Evolutionary conservation across 2,113 vertebrate species (phyloP), one percentile per base, ranked within the genome.

Genomic region (Channa maculata): DNA sequence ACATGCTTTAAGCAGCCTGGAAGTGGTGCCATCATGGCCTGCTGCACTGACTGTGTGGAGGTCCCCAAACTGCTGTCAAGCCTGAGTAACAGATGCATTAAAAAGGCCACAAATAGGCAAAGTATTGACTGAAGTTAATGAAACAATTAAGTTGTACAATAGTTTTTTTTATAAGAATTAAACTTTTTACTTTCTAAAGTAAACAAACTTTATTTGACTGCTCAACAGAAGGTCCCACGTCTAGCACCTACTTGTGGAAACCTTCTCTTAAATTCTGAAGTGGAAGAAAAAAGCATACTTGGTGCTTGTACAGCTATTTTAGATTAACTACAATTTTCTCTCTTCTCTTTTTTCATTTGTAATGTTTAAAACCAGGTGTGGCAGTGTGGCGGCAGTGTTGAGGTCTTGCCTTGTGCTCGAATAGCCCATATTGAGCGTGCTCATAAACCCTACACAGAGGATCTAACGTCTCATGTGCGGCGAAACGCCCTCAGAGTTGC

Each of bases 361-460:
- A 0, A 38, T 72, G 14, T 73, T 14, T 62, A 7, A 41, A 76
- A 13, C 72, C 76, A 99, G 98, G 98, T 97, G 8, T 99, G 98
- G 98, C 98, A 99, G 52, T 99, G 98, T 77, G 98, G 98, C 0
- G 98, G 98, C 37, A 98, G 96, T 0, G 96, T 99, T 1, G 98
- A 99, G 89, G 98, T 99, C 24, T 91, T 99, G 12, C 98, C 98
- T 10, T 99, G 98, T 73, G 96, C 97, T 11, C 93, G 96, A 71
- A 97, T 99, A 15, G 97, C 97, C 58, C 98, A 99, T 83, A 99
- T 99, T 0, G 98, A 99, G 75, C 94, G 98, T 1, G 97, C 97
- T 1, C 97, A 99, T 62, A 99, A 99, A 80, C 98, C 98, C 0
- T 99, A 99, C 93, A 98, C 98, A 0, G 97, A 98, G 70, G 96